Percentiles rank a stretch among this genome's conserved stretches.
Evolutionary conservation across 1,140 invertebrate genomes (phyloP).

Genomic region (Lutraria rhynchaena): DNA sequence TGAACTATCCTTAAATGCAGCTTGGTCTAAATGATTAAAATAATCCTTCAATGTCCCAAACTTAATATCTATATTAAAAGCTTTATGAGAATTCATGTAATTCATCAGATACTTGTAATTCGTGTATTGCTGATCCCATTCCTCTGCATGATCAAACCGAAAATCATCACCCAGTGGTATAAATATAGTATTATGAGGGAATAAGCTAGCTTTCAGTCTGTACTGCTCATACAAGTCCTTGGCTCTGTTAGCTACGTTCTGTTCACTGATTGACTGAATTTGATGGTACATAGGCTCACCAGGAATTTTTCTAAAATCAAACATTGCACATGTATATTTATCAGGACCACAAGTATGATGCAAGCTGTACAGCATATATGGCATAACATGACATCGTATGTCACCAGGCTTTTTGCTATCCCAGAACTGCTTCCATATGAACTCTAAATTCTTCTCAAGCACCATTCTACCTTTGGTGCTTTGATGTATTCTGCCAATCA

Average conservation of each 20-base stretch:
- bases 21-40: conserved; percentile 88
- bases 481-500: conserved; percentile 98
- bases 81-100: conserved; percentile 90
- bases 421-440: conserved; percentile 97
- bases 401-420: conserved; percentile 86
- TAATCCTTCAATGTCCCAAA: conserved; percentile 95
- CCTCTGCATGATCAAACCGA: conserved; percentile 92
- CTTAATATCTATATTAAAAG: conserved; percentile 93
- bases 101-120: conserved; percentile 98
- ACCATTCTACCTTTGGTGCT: conserved; percentile 96
- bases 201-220: conserved; percentile 96
- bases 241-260: conserved; percentile 92
- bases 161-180: conserved; percentile 99
- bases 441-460: conserved; percentile 91
- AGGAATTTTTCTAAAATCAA: conserved; percentile 97
- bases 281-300: conserved; percentile 16
- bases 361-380: conserved; percentile 99
- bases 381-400: conserved; percentile 98
- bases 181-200: conserved; percentile 93
- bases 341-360: conserved; percentile 99
- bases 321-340: conserved; percentile 98
- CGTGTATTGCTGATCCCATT: conserved; percentile 96
- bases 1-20: conserved; percentile 36
- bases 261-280: conserved; percentile 87
- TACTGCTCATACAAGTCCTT: conserved; percentile 95